Conservation (phyloP, 1,140 invertebrate species). For the Tetragonula clypearis region DNA sequence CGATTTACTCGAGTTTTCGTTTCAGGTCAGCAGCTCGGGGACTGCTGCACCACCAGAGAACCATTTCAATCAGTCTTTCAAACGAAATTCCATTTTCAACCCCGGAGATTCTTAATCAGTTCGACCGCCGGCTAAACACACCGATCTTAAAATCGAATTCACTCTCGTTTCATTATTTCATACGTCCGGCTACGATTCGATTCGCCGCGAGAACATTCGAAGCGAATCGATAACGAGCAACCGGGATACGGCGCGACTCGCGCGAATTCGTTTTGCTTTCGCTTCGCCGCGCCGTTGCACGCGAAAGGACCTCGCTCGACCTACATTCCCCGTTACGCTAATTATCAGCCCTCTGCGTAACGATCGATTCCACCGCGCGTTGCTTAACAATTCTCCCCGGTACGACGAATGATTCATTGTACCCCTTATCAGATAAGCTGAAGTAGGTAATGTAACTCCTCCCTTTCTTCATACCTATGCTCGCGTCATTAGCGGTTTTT, state of each 20-base stretch:
- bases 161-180: no score
- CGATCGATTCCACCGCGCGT: not conserved
- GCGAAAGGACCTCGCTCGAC: not conserved
- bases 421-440: not conserved
- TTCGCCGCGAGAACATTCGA: not conserved
- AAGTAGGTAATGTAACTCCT: not conserved
- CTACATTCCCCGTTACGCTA: not conserved
- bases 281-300: not conserved
- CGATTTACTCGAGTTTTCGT: not conserved
- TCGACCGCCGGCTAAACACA: not conserved
- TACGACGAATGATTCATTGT: not conserved
- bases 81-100: constrained; percentile 9
- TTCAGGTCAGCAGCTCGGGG: not conserved
- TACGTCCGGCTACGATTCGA: not conserved
- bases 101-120: not conserved
- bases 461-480: not conserved
- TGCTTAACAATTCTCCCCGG: not conserved
- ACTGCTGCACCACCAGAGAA: not conserved
- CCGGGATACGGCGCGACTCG: not conserved
- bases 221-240: not conserved
- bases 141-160: not conserved
- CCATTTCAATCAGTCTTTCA: constrained; percentile 23
- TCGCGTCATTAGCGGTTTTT: constrained; percentile 13
- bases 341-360: not conserved
- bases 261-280: not conserved